Conservation (phyloP, 2,113 vertebrate genomes). For the Aptenodytes patagonicus region DNA sequence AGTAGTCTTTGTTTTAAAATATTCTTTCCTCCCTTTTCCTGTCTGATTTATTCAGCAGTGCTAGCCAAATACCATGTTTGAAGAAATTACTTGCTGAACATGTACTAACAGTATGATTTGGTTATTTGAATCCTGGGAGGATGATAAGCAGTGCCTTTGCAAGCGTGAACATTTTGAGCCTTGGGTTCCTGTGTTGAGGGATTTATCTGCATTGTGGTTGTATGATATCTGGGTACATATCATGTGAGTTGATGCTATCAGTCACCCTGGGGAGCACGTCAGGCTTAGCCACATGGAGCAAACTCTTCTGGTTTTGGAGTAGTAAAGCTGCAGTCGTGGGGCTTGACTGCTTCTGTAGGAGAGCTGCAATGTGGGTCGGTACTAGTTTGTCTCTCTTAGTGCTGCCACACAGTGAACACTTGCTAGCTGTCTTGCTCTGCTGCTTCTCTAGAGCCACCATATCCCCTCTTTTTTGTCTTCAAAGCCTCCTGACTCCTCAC, state of each 20-base stretch:
- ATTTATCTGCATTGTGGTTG: rapidly evolving
- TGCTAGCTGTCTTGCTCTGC: neutral
- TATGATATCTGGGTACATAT: neutral
- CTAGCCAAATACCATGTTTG: neutral
- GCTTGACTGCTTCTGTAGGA: neutral
- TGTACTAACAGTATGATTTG: neutral
- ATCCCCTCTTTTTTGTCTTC: neutral
- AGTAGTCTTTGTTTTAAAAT: neutral
- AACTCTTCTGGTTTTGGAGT: neutral
- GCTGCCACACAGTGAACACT: neutral
- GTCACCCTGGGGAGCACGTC: rapidly evolving
- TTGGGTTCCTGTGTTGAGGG: neutral
- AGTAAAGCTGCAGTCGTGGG: neutral
- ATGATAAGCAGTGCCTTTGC: neutral
- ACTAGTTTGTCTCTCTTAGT: neutral
- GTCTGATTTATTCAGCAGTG: neutral
- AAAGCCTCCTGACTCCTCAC: neutral
- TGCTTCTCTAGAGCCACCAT: neutral
- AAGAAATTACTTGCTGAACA: neutral
- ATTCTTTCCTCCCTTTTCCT: neutral
- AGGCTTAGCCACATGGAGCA: neutral
- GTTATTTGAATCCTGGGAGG: neutral
- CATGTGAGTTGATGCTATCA: neutral
- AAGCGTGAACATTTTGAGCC: neutral
- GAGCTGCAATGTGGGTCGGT: neutral